Evolutionary conservation across 1,140 invertebrate genomes (phyloP), one percentile per base, ranked within the genome.

Genomic region (Hermetia illucens): DNA sequence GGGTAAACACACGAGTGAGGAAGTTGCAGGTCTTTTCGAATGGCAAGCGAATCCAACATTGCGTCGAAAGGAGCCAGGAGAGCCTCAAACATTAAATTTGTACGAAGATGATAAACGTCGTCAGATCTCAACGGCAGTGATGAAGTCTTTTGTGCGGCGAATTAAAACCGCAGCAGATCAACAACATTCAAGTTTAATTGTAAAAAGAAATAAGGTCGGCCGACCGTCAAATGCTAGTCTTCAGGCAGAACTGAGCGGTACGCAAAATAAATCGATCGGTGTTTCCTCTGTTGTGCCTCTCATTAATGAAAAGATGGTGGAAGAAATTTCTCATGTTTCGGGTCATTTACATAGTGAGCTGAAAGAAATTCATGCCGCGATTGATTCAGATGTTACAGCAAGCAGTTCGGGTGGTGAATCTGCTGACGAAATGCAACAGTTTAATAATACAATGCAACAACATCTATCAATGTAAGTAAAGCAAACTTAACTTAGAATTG

Each of bases 391-490:
- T 66, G 88, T 84, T 12, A 95, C 91, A 12, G 85, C 80, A 13
- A 90, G 86, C 36, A 92, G 87, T 52, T 93, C 89, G 22, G 90
- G 88, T 27, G 87, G 85, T 21, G 90, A 94, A 59, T 92, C 86
- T 49, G 85, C 83, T 64, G 89, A 94, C 65, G 90, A 95, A 62
- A 73, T 79, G 61, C 77, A 86, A 39, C 63, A 66, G 41, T 85
- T 80, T 60, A 82, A 77, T 55, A 84, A 84, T 65, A 66, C 68
- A 16, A 74, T 78, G 55, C 80, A 85, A 52, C 71, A 79, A 47
- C 66, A 67, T 34, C 65, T 83, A 60, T 64, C 79, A 16, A 81
- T 86, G 82, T 86, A 62, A 84, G 82, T 82, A 47, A 13, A 24
- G n/a, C n/a, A n/a, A n/a, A n/a, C n/a, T n/a, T n/a, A n/a, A n/a